Evolutionary conservation across 1,140 invertebrate genomes (phyloP).

Genomic region (Lysiphlebus fabarum): DNA sequence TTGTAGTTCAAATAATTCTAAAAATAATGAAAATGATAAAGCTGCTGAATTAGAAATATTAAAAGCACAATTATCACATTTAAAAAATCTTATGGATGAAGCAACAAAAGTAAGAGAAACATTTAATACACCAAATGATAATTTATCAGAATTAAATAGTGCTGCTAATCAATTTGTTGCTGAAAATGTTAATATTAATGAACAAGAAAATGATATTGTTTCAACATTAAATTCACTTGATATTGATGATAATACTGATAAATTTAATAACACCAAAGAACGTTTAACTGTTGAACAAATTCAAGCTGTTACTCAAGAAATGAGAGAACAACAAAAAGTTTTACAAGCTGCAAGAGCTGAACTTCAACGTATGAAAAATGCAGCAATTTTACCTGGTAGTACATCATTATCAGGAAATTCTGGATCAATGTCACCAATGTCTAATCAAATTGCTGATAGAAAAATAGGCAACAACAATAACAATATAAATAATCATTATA

Average conservation of each 20-base stretch:
- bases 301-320: constrained; percentile 43
- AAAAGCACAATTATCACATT: constrained; percentile 46
- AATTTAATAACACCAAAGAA: constrained; percentile 28
- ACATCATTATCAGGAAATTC: constrained; percentile 26
- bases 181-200: constrained; percentile 27
- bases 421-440: constrained; percentile 33
- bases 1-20: constrained; percentile 39
- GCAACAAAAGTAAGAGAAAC: constrained; percentile 35
- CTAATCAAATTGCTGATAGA: constrained; percentile 29
- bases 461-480: constrained; percentile 29
- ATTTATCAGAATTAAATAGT: constrained; percentile 31
- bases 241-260: constrained; percentile 31
- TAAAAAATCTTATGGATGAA: constrained; percentile 47
- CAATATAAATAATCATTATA: constrained; percentile 18
- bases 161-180: constrained; percentile 14
- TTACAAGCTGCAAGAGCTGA: constrained; percentile 44
- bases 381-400: constrained; percentile 8
- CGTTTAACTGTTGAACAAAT: constrained; percentile 38
- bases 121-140: constrained; percentile 32
- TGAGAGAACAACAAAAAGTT: constrained; percentile 46
- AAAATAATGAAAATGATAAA: constrained; percentile 40
- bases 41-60: constrained; percentile 45
- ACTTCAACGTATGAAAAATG: constrained; percentile 44
- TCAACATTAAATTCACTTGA: constrained; percentile 31
- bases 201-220: constrained; percentile 28